These are phyloP conservation scores for Lithobates pipiens DNA, from an alignment of 2,797 vertebrate species.

Conservation along the genomic window DNA sequence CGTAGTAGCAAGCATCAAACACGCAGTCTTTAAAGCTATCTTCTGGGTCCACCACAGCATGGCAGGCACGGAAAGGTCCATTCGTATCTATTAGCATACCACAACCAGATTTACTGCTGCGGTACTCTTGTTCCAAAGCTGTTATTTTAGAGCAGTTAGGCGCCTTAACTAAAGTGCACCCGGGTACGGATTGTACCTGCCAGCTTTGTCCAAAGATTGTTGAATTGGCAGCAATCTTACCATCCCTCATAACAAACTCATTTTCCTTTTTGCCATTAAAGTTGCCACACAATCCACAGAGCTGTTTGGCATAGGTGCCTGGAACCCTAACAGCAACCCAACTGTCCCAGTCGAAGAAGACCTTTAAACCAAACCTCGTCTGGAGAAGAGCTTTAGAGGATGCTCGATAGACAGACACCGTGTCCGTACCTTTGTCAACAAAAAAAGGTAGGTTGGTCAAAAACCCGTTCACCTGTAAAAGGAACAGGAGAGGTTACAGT, in stretches of 20 bases:
- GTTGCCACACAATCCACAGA: slow-evolving; percentile 75
- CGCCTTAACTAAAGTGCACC: background rate
- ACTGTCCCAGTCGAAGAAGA: slow-evolving; percentile 72
- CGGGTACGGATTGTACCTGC: slow-evolving; percentile 62
- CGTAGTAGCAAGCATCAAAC: slow-evolving; percentile 51
- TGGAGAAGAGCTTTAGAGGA: slow-evolving; percentile 67
- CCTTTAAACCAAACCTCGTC: slow-evolving; percentile 70
- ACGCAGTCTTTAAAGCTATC: slow-evolving; percentile 61
- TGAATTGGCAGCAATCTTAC: slow-evolving; percentile 54
- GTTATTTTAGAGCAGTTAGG: background rate
- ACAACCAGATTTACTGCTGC: slow-evolving; percentile 56
- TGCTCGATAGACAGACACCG: slow-evolving; percentile 69
- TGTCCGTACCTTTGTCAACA: background rate
- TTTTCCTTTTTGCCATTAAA: slow-evolving; percentile 66
- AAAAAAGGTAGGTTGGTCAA: slow-evolving; percentile 44
- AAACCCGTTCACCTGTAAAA: slow-evolving; percentile 47
- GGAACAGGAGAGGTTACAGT: background rate
- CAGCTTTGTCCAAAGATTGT: slow-evolving; percentile 72
- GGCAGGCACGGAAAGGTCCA: slow-evolving; percentile 56
- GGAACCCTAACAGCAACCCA: slow-evolving; percentile 69
- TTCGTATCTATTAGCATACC: slow-evolving; percentile 47
- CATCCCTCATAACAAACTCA: slow-evolving; percentile 67
- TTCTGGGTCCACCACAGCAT: slow-evolving; percentile 23
- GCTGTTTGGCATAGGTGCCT: slow-evolving; percentile 64
- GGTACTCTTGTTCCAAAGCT: background rate